These are phyloP conservation scores for Botia kubotai DNA, from an alignment of 2,797 vertebrate genomes.

Conservation along the genomic window DNA sequence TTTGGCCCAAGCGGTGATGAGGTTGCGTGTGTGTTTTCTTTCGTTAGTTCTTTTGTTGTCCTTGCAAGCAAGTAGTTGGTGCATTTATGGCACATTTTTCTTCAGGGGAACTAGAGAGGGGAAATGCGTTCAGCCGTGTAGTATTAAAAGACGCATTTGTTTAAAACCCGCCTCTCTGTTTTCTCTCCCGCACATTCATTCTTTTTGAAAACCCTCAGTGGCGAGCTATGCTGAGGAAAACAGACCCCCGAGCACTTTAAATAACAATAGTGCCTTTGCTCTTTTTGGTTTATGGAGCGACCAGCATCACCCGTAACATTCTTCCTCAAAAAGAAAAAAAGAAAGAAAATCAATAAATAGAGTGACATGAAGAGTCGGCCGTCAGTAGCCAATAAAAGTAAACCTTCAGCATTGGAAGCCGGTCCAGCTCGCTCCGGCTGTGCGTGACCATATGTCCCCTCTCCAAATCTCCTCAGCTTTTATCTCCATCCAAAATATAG, in stretches of 20 bases:
- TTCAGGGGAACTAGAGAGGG: constrained; percentile 58
- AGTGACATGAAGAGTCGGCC: constrained; percentile 12
- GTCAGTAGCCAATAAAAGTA: constrained; percentile 11
- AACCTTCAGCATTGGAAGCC: constrained; percentile 39
- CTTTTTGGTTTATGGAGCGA: constrained; percentile 52
- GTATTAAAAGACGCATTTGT: constrained; percentile 59
- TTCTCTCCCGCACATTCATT: not conserved
- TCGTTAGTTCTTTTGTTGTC: constrained; percentile 41
- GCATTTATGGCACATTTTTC: constrained; percentile 61
- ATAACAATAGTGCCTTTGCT: constrained; percentile 76
- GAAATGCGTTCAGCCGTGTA: constrained; percentile 64
- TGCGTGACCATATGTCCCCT: constrained; percentile 54
- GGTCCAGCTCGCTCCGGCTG: constrained; percentile 29
- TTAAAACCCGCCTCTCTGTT: constrained; percentile 39
- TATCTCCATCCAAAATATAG: constrained; percentile 76
- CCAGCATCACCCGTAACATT: constrained; percentile 19
- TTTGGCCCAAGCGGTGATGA: constrained; percentile 18
- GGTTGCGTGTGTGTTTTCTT: constrained; percentile 51
- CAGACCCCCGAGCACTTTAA: constrained; percentile 59
- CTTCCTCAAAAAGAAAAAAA: not conserved
- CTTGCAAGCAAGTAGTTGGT: constrained; percentile 54
- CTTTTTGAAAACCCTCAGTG: constrained; percentile 60
- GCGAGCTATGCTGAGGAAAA: constrained; percentile 55
- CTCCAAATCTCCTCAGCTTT: constrained; percentile 71
- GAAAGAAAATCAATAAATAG: not conserved